These are phyloP conservation scores for Dynastes maya DNA, from an alignment of 2,888 invertebrate genomes.

Conservation along the genomic window DNA sequence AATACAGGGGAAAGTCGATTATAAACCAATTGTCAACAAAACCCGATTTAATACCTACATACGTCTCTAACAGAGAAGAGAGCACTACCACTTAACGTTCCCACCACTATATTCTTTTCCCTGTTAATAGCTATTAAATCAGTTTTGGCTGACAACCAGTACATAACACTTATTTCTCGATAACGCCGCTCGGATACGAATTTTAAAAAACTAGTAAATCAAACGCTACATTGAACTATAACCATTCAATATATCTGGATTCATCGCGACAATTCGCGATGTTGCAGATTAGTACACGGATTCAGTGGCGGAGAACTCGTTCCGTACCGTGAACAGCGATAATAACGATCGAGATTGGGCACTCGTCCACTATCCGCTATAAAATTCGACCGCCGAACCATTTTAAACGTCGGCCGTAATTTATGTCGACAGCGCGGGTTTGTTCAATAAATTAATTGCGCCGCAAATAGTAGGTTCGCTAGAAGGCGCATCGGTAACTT, in stretches of 20 bases:
- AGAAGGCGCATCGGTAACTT: background rate
- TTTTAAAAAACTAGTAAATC: too few species aligned
- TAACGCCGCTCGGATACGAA: too few species aligned
- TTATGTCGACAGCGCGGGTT: conserved; percentile 33
- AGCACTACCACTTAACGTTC: too few species aligned
- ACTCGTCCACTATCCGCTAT: background rate
- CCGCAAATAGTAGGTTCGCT: conserved; percentile 11
- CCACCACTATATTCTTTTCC: too few species aligned
- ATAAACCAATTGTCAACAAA: too few species aligned
- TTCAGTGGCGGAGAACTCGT: background rate
- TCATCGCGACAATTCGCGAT: conserved; percentile 3
- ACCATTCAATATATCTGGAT: background rate
- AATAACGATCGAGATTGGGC: background rate
- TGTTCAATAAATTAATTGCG: conserved; percentile 34
- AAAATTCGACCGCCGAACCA: conserved; percentile 23
- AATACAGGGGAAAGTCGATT: too few species aligned
- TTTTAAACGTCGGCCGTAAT: conserved; percentile 27
- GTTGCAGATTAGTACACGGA: background rate
- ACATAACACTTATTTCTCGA: too few species aligned
- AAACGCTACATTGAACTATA: too few species aligned
- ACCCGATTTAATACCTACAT: too few species aligned
- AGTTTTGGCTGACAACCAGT: too few species aligned
- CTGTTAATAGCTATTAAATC: too few species aligned
- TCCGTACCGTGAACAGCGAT: background rate
- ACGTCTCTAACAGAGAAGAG: too few species aligned